Evolutionary conservation across 2,888 invertebrate genomes (phyloP), one percentile per base, ranked within the genome.

Genomic region (Glaucopsyche alexis): DNA sequence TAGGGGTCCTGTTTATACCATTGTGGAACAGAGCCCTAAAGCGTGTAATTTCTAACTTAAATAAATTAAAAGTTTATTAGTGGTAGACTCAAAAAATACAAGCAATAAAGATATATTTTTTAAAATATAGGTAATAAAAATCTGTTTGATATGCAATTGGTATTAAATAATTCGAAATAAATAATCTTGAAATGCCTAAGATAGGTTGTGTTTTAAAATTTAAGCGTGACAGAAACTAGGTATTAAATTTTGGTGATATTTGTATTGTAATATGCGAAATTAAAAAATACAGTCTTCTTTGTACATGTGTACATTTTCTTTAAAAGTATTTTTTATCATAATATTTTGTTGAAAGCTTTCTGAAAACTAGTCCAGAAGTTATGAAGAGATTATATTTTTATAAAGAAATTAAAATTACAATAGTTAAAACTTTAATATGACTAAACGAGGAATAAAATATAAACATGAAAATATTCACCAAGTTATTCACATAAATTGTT

Each of bases 141-240:
- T 60, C 1, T 60, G 13, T 29, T 13, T 19, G 6, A 19, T 11
- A 7, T 11, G 29, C 55, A 14, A 60, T 60, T 60, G 60, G 13
- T 60, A 29, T 7, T 7, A 29, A 47, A 47, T 9, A 11, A 60
- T 0, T 60, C 60, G 60, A 19, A 60, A 60, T 60, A 60, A 60
- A 29, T 60, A 60, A 11, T 60, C 13, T 13, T 13, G 29, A 60
- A 60, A 60, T 60, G 60, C 29, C 29, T 60, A 60, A 60, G 29
- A 29, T 60, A 60, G 29, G 60, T 60, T 29, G 60, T 60, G 60
- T 60, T 29, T 60, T 60, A 13, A 55, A 55, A 60, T 55, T 8
- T 60, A 60, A 60, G 29, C 0, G 29, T 60, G 11, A 60, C 19
- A 29, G n/a, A 9, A 55, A 60, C 29, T 60, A 60, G 13, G 60